Evolutionary conservation across 2,797 vertebrate species (phyloP), one percentile per base, ranked within the genome.

Genomic region (Hydrocynus forskahlii): DNA sequence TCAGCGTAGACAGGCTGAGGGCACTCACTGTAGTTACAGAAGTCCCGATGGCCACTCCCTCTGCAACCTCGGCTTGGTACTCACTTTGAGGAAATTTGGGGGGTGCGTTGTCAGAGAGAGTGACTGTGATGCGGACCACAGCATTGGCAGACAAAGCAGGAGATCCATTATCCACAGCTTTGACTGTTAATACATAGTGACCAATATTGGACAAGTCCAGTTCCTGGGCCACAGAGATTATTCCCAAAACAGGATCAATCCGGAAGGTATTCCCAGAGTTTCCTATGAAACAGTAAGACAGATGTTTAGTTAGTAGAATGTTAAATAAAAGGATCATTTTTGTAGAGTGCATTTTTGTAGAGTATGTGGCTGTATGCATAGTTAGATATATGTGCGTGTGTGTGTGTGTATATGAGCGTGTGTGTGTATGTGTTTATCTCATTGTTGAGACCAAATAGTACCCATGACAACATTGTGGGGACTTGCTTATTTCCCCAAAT

Each of bases 231-330:
- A 99, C 89, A 0, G 94, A 95, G 85, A 99, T 95, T 86, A 97
- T 96, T n/a, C 98, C 98, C 87, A 99, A 91, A 88, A 97, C 93
- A 7, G 97, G 95, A 85, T 99, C 97, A 0, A 99, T 96, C 86
- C 94, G 94, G 91, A 99, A 99, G 0, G 95, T 93, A 88, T 95
- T 97, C 69, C 95, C 97, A 0, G 94, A 95, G 87, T 99, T 99
- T 52, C 98, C 98, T 99, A 90, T 82, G 90, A 88, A 2, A 89
- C 85, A 94, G 81, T 86, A 2, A 86, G 7, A 81, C 0, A 6
- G 2, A 16, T 7, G 63, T 40, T n/a, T 2, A 2, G 59, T 68
- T 5, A 76, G 25, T 69, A 71, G 75, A 64, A n/a, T n/a, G n/a
- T n/a, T n/a, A n/a, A n/a, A n/a, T n/a, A n/a, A n/a, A n/a, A n/a